These are phyloP conservation scores for Saguinus imperator DNA, from an alignment of 2,113 vertebrate genomes.

Conservation along the genomic window DNA sequence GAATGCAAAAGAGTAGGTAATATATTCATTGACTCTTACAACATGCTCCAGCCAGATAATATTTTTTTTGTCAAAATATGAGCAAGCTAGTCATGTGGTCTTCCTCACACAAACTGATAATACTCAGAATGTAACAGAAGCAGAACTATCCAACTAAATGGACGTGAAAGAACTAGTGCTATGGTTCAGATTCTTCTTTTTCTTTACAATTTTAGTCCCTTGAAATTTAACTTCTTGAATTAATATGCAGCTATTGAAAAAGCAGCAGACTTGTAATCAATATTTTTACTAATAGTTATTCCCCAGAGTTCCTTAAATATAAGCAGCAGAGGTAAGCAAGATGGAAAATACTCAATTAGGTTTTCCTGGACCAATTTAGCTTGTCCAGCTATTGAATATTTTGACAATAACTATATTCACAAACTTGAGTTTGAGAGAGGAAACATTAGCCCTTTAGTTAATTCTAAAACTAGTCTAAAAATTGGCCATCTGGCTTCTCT, in stretches of 20 bases:
- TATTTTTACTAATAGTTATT: slow-evolving; percentile 64
- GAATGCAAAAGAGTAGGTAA: background rate
- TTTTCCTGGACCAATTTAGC: slow-evolving; percentile 59
- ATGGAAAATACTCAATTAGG: slow-evolving; percentile 65
- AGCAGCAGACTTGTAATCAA: slow-evolving; percentile 58
- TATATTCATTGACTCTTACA: slow-evolving; percentile 6
- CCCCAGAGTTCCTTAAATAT: slow-evolving; percentile 55
- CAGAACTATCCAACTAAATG: background rate
- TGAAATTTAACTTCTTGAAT: slow-evolving; percentile 56
- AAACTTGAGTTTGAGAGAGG: slow-evolving; percentile 53
- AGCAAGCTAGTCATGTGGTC: background rate
- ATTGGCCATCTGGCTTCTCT: slow-evolving; percentile 60
- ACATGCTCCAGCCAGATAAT: background rate
- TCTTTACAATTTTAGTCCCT: slow-evolving; percentile 41
- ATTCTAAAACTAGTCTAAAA: slow-evolving; percentile 63
- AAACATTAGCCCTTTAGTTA: slow-evolving; percentile 65
- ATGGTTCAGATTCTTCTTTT: background rate
- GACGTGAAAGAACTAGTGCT: background rate
- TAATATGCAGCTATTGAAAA: slow-evolving; percentile 41
- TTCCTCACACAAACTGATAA: background rate
- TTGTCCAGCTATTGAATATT: slow-evolving; percentile 70
- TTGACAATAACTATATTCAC: slow-evolving; percentile 70
- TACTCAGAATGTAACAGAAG: background rate
- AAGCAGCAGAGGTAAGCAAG: slow-evolving; percentile 59
- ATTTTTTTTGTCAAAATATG: background rate